Conservation (phyloP, 2,797 vertebrate genomes). For the Eupleurogrammus muticus region DNA sequence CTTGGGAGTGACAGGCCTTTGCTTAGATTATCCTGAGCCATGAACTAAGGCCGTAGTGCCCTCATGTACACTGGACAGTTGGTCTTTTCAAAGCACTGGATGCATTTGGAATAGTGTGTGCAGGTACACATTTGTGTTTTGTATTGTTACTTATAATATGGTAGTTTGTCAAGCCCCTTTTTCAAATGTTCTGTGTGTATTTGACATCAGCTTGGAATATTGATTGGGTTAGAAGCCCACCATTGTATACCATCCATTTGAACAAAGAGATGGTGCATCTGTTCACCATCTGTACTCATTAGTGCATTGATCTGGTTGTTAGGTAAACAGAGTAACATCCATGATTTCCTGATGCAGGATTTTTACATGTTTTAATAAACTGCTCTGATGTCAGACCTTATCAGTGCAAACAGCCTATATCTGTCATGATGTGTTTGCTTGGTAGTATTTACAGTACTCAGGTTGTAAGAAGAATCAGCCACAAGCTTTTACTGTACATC, state of each 20-base stretch:
- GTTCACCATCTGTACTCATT: conserved; percentile 48
- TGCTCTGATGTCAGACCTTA: conserved; percentile 18
- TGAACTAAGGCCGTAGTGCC: too few species aligned
- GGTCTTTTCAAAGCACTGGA: too few species aligned
- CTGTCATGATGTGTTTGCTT: background rate
- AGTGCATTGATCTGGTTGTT: conserved; percentile 41
- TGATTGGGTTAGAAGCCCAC: conserved; percentile 42
- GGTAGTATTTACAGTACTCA: background rate
- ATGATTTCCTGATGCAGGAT: conserved; percentile 33
- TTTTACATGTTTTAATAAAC: conserved; percentile 21
- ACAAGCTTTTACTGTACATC: too few species aligned
- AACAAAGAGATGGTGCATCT: conserved; percentile 9
- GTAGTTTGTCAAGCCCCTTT: background rate
- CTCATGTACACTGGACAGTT: too few species aligned
- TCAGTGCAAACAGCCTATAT: conserved; percentile 23
- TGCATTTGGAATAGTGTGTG: background rate
- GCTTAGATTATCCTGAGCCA: too few species aligned
- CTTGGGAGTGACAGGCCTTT: too few species aligned
- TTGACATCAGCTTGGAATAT: conserved; percentile 28
- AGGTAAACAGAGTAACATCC: conserved; percentile 28
- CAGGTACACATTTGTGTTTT: background rate
- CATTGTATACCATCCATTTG: conserved; percentile 41
- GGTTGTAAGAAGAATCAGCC: background rate
- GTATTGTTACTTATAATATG: background rate
- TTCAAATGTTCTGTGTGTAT: conserved; percentile 1